phyloP scores from a whole-genome alignment of 2,888 invertebrate genomes.

The Perizoma flavofasciatum region DNA sequence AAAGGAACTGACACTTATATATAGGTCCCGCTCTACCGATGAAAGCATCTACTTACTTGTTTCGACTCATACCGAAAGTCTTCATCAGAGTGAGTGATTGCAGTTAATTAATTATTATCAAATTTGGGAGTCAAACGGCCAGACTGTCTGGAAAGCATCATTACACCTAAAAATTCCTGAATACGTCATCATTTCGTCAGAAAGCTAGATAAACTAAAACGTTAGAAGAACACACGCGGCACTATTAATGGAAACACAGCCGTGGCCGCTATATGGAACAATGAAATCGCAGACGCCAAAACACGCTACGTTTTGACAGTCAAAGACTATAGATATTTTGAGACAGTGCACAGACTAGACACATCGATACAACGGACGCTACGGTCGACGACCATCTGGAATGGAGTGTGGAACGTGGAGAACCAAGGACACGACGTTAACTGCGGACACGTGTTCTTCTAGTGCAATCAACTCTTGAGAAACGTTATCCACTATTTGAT shows the following conservation, averaged over 20 bases:
- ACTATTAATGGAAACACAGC: slow-evolving; percentile 46
- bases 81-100: no score
- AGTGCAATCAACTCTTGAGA: slow-evolving; percentile 33
- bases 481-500: slow-evolving; percentile 20
- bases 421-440: slow-evolving; percentile 19
- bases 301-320: slow-evolving; percentile 45
- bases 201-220: not conserved
- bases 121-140: no score
- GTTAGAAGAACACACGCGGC: slow-evolving; percentile 37
- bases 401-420: slow-evolving; percentile 13
- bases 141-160: no score
- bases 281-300: slow-evolving; percentile 48
- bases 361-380: slow-evolving; percentile 6
- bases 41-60: no score
- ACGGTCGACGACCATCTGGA: slow-evolving; percentile 28
- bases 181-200: no score
- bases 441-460: slow-evolving; percentile 24
- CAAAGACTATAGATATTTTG: slow-evolving; percentile 35
- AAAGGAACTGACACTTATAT: no score
- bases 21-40: no score
- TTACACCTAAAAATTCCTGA: no score
- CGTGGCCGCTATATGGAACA: slow-evolving; percentile 53
- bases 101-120: no score
- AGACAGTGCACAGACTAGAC: slow-evolving; percentile 20
- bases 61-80: no score